Evolutionary conservation across 2,888 invertebrate genomes (phyloP).

Genomic region (Chydorus sphaericus): DNA sequence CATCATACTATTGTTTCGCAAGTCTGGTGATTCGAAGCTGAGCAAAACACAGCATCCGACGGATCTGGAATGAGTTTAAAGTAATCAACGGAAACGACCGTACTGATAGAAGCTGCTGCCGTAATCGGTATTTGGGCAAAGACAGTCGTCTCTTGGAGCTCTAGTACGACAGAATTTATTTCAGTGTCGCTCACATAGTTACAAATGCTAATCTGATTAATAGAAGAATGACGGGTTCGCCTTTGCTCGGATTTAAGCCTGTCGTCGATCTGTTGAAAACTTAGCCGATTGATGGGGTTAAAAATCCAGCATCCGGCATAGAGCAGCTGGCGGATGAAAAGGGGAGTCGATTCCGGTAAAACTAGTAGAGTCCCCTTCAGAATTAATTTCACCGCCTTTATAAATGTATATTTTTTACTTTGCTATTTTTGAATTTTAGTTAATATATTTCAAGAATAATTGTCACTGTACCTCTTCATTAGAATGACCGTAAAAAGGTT

Average conservation of each 20-base stretch:
- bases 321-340: slow-evolving; percentile 57
- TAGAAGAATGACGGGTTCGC: no score
- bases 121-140: no score
- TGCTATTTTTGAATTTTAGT: background rate
- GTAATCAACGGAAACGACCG: no score
- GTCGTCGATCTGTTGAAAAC: slow-evolving; percentile 40
- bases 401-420: no score
- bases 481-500: slow-evolving; percentile 79
- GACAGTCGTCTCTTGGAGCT: no score
- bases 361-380: slow-evolving; percentile 62
- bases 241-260: no score
- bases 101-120: no score
- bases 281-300: slow-evolving; percentile 59
- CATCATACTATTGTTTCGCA: background rate
- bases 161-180: no score
- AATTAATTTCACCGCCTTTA: slow-evolving; percentile 55
- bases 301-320: slow-evolving; percentile 56
- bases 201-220: no score
- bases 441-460: background rate
- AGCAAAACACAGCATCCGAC: no score
- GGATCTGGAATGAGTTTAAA: no score
- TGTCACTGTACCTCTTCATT: slow-evolving; percentile 54
- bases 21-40: background rate
- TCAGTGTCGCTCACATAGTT: no score
- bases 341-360: slow-evolving; percentile 62